These are phyloP conservation scores for Arbacia lixula DNA, from an alignment of 53 echinoderm and acorn worm genomes.

Conservation along the genomic window DNA sequence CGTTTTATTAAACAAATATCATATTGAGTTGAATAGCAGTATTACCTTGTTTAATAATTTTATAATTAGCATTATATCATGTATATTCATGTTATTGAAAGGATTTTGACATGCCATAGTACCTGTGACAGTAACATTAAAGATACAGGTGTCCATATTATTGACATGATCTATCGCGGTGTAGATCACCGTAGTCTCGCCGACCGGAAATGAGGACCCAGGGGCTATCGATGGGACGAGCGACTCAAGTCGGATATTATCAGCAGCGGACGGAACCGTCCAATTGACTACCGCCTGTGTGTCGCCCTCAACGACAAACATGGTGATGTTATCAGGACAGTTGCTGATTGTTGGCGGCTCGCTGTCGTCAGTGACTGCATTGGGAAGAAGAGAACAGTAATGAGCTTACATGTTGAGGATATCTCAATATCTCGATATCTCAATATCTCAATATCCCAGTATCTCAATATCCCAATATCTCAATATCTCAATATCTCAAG, in stretches of 20 bases:
- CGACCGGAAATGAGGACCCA: not conserved
- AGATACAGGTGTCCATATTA: not conserved
- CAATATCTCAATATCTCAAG: too few species aligned
- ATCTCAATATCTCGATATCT: too few species aligned
- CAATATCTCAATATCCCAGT: too few species aligned
- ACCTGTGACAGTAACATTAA: conserved; percentile 7
- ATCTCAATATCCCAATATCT: too few species aligned
- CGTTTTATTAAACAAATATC: too few species aligned
- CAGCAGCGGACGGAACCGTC: conserved; percentile 5
- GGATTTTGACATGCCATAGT: too few species aligned
- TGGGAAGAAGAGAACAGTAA: too few species aligned
- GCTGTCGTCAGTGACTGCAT: conserved; percentile 18
- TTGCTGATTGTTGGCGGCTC: not conserved
- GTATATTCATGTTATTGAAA: too few species aligned
- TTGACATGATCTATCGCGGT: conserved; percentile 5
- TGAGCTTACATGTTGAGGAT: too few species aligned
- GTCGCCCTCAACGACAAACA: not conserved
- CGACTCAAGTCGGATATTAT: not conserved
- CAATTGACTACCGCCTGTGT: not conserved
- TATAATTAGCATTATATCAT: too few species aligned
- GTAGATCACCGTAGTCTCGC: conserved; percentile 5
- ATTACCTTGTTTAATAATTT: too few species aligned
- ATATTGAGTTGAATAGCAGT: too few species aligned
- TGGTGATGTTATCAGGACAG: conserved; percentile 17
- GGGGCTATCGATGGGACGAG: conserved; percentile 1